These are phyloP conservation scores for Amblyopsis rosae DNA, from an alignment of 2,113 vertebrate genomes.

Conservation along the genomic window DNA sequence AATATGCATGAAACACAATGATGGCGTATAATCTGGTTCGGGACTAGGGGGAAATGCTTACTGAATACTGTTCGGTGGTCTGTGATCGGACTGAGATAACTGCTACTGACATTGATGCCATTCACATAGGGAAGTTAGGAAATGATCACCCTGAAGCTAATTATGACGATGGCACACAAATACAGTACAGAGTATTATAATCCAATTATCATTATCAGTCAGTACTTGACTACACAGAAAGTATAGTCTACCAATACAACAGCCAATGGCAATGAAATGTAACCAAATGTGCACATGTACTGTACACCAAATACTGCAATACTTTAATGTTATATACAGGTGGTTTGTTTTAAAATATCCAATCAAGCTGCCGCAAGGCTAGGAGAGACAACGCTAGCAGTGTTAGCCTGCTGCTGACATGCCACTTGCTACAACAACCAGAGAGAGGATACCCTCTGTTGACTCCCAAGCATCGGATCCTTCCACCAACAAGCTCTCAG, in stretches of 20 bases:
- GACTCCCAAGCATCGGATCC: conserved; percentile 14
- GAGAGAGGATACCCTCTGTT: conserved; percentile 37
- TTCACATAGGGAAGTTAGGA: conserved; percentile 3
- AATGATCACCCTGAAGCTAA: conserved; percentile 19
- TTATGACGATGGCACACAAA: conserved; percentile 5
- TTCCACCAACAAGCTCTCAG: not conserved
- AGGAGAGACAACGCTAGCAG: conserved; percentile 22
- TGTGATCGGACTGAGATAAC: conserved; percentile 29
- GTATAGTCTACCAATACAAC: conserved; percentile 12
- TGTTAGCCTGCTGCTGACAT: conserved; percentile 1
- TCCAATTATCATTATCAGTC: conserved; percentile 17
- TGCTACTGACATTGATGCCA: conserved; percentile 15
- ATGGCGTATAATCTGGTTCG: conserved; percentile 54
- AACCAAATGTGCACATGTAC: not conserved
- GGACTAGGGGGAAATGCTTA: conserved; percentile 19
- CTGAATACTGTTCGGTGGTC: not conserved
- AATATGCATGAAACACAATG: conserved; percentile 63
- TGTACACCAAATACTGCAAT: not conserved
- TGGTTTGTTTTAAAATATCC: conserved; percentile 3
- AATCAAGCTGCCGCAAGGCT: conserved; percentile 1
- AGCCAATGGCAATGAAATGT: conserved; percentile 8
- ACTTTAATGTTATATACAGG: not conserved
- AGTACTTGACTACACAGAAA: conserved; percentile 20
- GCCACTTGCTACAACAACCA: conserved; percentile 21
- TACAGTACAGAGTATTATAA: not conserved